Evolutionary conservation across 2,888 invertebrate genomes (phyloP).

Genomic region (Harmothoe impar): DNA sequence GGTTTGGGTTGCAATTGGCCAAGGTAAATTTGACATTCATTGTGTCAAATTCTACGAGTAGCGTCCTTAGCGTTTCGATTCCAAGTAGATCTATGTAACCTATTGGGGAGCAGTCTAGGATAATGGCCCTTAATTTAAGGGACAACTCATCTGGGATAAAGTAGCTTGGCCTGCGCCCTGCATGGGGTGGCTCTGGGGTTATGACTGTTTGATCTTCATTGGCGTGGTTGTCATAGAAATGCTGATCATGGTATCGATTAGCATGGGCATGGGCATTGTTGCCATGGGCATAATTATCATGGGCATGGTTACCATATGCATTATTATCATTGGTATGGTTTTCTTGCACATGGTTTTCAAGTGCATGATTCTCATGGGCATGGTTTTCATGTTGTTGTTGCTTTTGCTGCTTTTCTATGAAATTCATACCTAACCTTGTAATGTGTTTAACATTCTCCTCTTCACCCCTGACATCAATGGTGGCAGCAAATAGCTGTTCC

Average conservation of each 20-base stretch:
- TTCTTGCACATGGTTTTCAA: background rate
- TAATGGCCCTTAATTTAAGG: background rate
- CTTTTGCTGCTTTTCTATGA: too few species aligned
- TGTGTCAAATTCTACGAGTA: background rate
- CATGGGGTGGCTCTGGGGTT: background rate
- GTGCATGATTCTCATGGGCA: too few species aligned
- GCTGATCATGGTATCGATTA: too few species aligned
- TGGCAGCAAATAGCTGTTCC: slow-evolving; percentile 75
- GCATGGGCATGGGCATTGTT: too few species aligned
- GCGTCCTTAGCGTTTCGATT: background rate
- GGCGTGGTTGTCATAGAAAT: background rate
- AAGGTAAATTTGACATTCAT: background rate
- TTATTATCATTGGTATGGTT: too few species aligned
- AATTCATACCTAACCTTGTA: too few species aligned
- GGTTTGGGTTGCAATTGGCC: background rate
- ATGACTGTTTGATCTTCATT: background rate
- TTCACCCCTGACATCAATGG: slow-evolving; percentile 80
- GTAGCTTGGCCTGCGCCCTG: background rate
- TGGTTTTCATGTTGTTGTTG: too few species aligned
- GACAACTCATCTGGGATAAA: background rate
- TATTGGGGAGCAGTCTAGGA: slow-evolving; percentile 6
- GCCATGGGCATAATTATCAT: too few species aligned
- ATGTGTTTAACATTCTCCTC: background rate
- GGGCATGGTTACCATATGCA: too few species aligned
- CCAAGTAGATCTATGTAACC: background rate